phyloP scores from a whole-genome alignment of 1,140 invertebrate species.

The Argopecten irradians region DNA sequence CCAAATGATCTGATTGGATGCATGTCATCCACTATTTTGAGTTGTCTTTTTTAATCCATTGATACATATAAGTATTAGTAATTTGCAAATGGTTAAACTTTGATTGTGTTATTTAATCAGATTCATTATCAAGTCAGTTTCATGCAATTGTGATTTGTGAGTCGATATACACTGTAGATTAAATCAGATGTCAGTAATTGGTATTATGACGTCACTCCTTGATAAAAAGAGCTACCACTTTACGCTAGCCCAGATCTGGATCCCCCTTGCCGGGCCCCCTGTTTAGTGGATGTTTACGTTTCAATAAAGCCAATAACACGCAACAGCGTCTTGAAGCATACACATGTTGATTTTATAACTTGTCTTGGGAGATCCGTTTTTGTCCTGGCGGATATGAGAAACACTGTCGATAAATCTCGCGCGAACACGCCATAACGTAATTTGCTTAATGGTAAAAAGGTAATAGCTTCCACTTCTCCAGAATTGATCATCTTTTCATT shows the following conservation, averaged over 20 bases:
- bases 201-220: too few species aligned
- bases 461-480: slow-evolving; percentile 26
- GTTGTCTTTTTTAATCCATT: too few species aligned
- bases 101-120: too few species aligned
- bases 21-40: too few species aligned
- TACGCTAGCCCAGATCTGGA: neutral
- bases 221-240: too few species aligned
- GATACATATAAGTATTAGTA: too few species aligned
- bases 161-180: too few species aligned
- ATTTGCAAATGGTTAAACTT: too few species aligned
- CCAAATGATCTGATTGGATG: too few species aligned
- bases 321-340: slow-evolving; percentile 29
- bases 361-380: slow-evolving; percentile 27
- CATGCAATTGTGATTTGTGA: too few species aligned
- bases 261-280: neutral
- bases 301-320: slow-evolving; percentile 27
- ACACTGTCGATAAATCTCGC: slow-evolving; percentile 4
- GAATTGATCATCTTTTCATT: slow-evolving; percentile 31
- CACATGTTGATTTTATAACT: slow-evolving; percentile 33
- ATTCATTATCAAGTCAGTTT: too few species aligned
- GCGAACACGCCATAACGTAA: slow-evolving; percentile 23
- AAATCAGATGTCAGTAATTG: too few species aligned
- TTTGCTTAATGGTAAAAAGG: slow-evolving; percentile 31
- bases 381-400: slow-evolving; percentile 25
- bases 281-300: neutral